Evolutionary conservation across 2,113 vertebrate genomes (phyloP), one percentile per base, ranked within the genome.

Genomic region (Indicator maculatus): DNA sequence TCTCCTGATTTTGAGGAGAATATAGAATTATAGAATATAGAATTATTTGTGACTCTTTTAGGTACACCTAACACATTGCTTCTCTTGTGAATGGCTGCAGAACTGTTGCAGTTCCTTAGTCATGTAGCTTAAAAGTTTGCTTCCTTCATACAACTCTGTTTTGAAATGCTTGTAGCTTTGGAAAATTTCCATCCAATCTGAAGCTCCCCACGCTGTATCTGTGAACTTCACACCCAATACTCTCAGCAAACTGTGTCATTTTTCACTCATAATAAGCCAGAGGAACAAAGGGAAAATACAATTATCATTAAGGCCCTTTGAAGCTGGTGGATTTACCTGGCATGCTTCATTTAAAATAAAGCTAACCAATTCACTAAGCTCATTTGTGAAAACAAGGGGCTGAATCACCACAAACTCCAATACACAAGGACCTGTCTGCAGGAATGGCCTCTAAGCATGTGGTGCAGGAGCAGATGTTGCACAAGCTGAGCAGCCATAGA

Each of bases 81-180:
- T 4, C 30, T 0, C 0, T 4, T 0, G 0, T 39, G 33, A 85
- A 59, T 33, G 7, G 3, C 9, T 59, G 50, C 9, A 12, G 24
- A 70, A 73, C 4, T 19, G 12, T 53, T 58, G 18, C 63, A 36
- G 15, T 26, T 53, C 16, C 59, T 76, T 31, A 55, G 39, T 56
- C 55, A 27, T 8, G 11, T 47, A 67, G 15, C 18, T 88, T 53
- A 84, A 91, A 72, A 47, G 52, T 60, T 10, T 78, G 12, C 9
- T 83, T 84, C 30, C 58, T 47, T 33, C 20, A 50, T n/a, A 86
- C 81, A 72, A 1, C 3, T 16, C 17, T 12, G 1, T 76, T 82
- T 80, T 65, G 44, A 73, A 11, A 36, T 58, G 18, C 27, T 89
- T 65, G 39, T 70, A 80, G 11, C 14, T 58, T 72, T 61, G 88